Percentiles rank a stretch among this genome's conserved stretches.
These are phyloP conservation scores for Siphamia tubifer DNA, from an alignment of 2,113 vertebrate genomes.

Conservation along the genomic window DNA sequence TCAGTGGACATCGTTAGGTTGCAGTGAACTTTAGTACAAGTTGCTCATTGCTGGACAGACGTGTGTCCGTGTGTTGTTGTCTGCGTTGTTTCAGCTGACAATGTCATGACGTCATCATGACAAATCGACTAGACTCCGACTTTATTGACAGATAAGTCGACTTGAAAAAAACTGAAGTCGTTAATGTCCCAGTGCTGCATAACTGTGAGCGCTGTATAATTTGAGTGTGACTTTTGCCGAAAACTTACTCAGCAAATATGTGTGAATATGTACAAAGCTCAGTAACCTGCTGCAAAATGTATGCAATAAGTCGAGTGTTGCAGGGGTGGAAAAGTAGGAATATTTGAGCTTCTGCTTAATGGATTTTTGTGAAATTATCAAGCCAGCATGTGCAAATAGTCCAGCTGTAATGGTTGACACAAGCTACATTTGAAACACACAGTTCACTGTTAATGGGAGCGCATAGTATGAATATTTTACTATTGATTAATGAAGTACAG, in stretches of 20 bases:
- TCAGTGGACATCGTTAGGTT: too few relatives aligned
- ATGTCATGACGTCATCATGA: too few relatives aligned
- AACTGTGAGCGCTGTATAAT: background rate
- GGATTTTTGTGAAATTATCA: background rate
- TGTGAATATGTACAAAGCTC: background rate
- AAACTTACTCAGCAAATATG: background rate
- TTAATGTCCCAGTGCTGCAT: too few relatives aligned
- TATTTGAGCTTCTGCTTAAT: slow-evolving; percentile 5
- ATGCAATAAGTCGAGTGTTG: background rate
- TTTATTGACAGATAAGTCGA: too few relatives aligned
- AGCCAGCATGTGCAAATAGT: background rate
- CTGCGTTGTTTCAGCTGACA: too few relatives aligned
- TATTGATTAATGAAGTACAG: slow-evolving; percentile 5
- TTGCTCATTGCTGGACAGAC: too few relatives aligned
- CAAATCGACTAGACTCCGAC: too few relatives aligned
- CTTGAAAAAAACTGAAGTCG: too few relatives aligned
- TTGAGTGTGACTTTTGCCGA: background rate
- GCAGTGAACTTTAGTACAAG: too few relatives aligned
- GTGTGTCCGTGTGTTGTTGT: too few relatives aligned
- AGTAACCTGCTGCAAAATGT: background rate
- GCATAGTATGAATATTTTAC: background rate
- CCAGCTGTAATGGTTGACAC: slow-evolving; percentile 3
- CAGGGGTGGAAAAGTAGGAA: background rate
- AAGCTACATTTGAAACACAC: background rate
- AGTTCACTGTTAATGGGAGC: slow-evolving; percentile 2